These are phyloP conservation scores for Luperina testacea DNA, from an alignment of 2,888 invertebrate species.

Conservation along the genomic window DNA sequence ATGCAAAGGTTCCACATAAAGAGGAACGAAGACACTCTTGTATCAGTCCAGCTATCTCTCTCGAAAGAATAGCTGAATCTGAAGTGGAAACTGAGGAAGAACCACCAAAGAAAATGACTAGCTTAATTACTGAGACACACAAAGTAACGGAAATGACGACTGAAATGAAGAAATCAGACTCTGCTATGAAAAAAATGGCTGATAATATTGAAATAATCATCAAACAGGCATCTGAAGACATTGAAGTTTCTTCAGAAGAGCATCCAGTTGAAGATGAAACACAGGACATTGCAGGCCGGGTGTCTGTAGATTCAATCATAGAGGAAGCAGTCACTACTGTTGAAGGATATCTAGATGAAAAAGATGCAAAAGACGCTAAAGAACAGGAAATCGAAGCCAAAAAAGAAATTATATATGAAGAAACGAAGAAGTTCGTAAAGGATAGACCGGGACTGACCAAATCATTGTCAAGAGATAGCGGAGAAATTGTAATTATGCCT, in stretches of 20 bases:
- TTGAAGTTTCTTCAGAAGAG: slow-evolving; percentile 85
- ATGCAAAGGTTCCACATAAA: slow-evolving; percentile 86
- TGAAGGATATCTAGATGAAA: slow-evolving; percentile 81
- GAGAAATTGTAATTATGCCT: slow-evolving; percentile 86
- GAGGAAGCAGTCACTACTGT: slow-evolving; percentile 86
- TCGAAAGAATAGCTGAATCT: slow-evolving; percentile 87
- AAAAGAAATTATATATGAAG: slow-evolving; percentile 78
- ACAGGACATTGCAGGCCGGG: slow-evolving; percentile 80
- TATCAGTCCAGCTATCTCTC: slow-evolving; percentile 86
- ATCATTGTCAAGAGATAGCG: slow-evolving; percentile 87
- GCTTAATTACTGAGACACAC: slow-evolving; percentile 61
- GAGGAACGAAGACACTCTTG: slow-evolving; percentile 87
- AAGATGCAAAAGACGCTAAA: slow-evolving; percentile 74
- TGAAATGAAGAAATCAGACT: slow-evolving; percentile 86
- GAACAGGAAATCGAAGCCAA: slow-evolving; percentile 75
- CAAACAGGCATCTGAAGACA: slow-evolving; percentile 87
- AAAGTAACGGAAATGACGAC: slow-evolving; percentile 67
- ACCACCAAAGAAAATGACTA: slow-evolving; percentile 66
- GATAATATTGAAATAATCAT: slow-evolving; percentile 89
- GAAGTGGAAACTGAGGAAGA: slow-evolving; percentile 87
- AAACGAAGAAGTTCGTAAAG: slow-evolving; percentile 78
- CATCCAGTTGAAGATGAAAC: slow-evolving; percentile 71
- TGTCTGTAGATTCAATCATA: slow-evolving; percentile 87
- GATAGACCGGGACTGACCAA: slow-evolving; percentile 86
- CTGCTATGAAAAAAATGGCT: slow-evolving; percentile 89